These are phyloP conservation scores for Abscondita cerata DNA, from an alignment of 2,888 invertebrate species.

Conservation along the genomic window DNA sequence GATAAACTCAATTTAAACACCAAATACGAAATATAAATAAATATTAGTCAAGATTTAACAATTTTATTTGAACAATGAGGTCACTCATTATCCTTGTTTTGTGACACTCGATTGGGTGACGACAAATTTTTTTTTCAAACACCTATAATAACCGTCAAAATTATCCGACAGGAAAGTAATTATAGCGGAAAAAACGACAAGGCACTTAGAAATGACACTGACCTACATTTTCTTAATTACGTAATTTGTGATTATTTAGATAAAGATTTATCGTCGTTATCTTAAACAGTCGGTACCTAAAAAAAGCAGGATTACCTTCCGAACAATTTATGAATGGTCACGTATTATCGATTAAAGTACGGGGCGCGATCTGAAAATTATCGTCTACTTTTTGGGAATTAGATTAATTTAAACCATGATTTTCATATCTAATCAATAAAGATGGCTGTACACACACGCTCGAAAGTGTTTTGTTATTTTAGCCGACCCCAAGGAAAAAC, in stretches of 20 bases:
- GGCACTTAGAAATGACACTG: neutral
- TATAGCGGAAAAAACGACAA: neutral
- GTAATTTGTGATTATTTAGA: slow-evolving; percentile 1
- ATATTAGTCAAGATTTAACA: slow-evolving; percentile 7
- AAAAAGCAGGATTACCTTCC: too few species aligned
- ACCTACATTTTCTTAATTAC: neutral
- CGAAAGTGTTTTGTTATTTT: too few species aligned
- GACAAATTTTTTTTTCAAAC: neutral
- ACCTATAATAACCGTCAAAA: neutral
- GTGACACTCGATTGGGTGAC: neutral
- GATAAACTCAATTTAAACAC: slow-evolving; percentile 1
- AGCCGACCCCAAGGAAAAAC: too few species aligned
- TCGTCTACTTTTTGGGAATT: too few species aligned
- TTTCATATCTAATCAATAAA: too few species aligned
- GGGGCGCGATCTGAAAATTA: too few species aligned
- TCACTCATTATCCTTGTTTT: slow-evolving; percentile 8
- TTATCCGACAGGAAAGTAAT: neutral
- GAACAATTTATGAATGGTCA: too few species aligned
- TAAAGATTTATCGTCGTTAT: neutral
- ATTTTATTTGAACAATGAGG: slow-evolving; percentile 7
- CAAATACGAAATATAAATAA: slow-evolving; percentile 10
- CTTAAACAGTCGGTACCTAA: neutral
- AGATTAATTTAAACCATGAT: too few species aligned
- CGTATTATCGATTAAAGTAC: too few species aligned
- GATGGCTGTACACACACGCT: too few species aligned